Evolutionary conservation across 2,888 invertebrate species (phyloP), one percentile per base, ranked within the genome.

Genomic region (Leptura quadrifasciata): DNA sequence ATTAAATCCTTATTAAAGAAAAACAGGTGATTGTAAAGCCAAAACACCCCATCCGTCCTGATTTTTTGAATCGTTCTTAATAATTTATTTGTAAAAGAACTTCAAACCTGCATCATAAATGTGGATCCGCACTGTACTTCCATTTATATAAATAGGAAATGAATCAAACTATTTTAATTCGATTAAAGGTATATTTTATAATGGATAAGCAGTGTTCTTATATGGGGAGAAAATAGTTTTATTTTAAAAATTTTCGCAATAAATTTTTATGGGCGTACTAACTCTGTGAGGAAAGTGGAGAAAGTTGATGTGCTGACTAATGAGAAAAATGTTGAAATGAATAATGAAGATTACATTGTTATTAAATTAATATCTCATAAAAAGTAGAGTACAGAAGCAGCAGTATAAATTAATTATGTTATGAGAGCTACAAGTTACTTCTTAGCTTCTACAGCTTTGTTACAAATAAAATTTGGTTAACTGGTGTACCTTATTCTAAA

Each of bases 241-340:
- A 47, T 27, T 39, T 39, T 15, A 20, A n/a, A n/a, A 52, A 24
- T 71, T 71, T 71, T 71, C 61, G 61, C 61, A 52, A 61, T 52
- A 71, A 52, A 71, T 58, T 69, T 68, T 58, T 69, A 69, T 71
- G 47, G 24, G 15, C 27, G 27, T 52, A 20, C 18, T 55, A 61
- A 57, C 27, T 39, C 21, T 60, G 8, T 21, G 61, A 61, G 60
- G 71, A 71, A 71, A 71, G 71, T 27, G 52, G 71, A 27, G 71
- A 71, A 71, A 71, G 71, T 69, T 9, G 1, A 8, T 18, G 10
- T 58, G 10, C 27, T 2, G 20, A 18, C n/a, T 35, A 65, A n/a
- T 58, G 69, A 17, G 69, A 69, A 69, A 69, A 58, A 21, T 69
- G 55, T 68, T 68, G 55, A 55, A 68, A 68, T 68, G 17, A n/a